These are phyloP conservation scores for Coryphaenoides rupestris DNA, from an alignment of 2,113 vertebrate species.

Conservation along the genomic window DNA sequence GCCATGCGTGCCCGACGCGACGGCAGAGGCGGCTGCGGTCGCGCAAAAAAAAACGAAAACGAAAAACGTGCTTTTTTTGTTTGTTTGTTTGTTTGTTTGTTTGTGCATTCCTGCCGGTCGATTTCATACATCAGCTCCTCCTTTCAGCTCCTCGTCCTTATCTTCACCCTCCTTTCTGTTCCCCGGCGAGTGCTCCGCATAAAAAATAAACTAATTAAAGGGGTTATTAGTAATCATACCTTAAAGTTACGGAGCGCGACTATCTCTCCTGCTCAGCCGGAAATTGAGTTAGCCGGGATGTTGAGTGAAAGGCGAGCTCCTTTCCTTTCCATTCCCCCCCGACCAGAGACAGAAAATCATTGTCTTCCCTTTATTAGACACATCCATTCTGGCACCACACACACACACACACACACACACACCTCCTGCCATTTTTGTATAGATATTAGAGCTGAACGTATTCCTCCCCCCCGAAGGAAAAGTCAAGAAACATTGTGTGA, in stretches of 20 bases:
- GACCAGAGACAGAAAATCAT: slow-evolving; percentile 8
- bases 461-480: background rate
- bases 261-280: slow-evolving; percentile 35
- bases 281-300: slow-evolving; percentile 48
- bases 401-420: too few species aligned
- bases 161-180: slow-evolving; percentile 28
- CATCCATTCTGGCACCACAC: slow-evolving; percentile 10
- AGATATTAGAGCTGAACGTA: background rate
- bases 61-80: too few species aligned
- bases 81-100: too few species aligned
- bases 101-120: background rate
- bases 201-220: slow-evolving; percentile 51
- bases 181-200: slow-evolving; percentile 12
- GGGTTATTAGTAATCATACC: slow-evolving; percentile 64
- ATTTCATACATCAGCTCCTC: slow-evolving; percentile 18
- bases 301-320: slow-evolving; percentile 41
- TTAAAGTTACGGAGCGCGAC: slow-evolving; percentile 55
- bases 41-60: too few species aligned
- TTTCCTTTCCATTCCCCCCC: slow-evolving; percentile 4
- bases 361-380: slow-evolving; percentile 20
- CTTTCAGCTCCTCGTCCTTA: slow-evolving; percentile 20
- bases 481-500: slow-evolving; percentile 22
- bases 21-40: too few species aligned
- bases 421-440: slow-evolving; percentile 1
- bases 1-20: too few species aligned